Conservation (phyloP, 1,140 invertebrate species). For the Drosophila equinoxialis region DNA sequence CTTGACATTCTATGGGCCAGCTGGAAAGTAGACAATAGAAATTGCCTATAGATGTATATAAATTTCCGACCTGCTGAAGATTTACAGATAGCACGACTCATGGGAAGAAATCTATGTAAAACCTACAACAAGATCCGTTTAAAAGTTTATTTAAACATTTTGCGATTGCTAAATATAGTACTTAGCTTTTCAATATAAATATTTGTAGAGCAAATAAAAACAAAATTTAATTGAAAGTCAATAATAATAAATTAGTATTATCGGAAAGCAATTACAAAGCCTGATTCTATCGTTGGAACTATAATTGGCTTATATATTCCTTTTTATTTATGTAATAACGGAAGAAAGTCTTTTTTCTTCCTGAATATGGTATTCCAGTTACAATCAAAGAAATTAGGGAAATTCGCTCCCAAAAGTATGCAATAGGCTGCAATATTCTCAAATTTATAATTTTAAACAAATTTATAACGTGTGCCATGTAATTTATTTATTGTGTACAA, state of each 20-base stretch:
- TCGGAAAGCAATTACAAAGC: too few species aligned
- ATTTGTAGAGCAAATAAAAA: neutral
- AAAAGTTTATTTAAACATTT: neutral
- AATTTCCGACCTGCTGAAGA: neutral
- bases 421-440: too few species aligned
- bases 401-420: too few species aligned
- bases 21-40: neutral
- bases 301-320: too few species aligned
- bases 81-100: neutral
- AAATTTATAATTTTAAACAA: too few species aligned
- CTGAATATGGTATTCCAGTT: too few species aligned
- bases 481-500: too few species aligned
- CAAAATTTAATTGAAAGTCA: neutral
- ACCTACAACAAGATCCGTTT: neutral
- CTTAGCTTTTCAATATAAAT: neutral
- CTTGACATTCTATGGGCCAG: constrained; percentile 50
- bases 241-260: neutral
- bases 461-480: too few species aligned
- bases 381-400: too few species aligned
- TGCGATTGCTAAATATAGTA: neutral
- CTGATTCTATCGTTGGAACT: too few species aligned
- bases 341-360: too few species aligned
- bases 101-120: neutral
- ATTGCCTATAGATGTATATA: neutral
- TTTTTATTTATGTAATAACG: too few species aligned